Conservation (phyloP, 2,797 vertebrate species). For the Balearica regulorum region DNA sequence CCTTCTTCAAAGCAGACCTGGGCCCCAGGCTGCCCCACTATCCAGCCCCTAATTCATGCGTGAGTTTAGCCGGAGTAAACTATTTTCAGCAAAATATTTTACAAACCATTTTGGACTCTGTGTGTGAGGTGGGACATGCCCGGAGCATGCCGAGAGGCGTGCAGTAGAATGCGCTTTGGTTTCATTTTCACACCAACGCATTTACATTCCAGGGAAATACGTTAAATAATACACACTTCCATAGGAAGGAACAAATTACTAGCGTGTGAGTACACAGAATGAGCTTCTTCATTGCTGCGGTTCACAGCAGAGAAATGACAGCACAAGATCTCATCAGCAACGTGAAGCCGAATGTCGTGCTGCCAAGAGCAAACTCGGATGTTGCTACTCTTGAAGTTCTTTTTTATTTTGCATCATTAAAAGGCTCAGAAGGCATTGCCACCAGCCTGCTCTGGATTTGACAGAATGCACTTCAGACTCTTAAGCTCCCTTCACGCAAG, state of each 20-base stretch:
- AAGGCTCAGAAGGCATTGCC: background rate
- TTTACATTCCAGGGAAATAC: background rate
- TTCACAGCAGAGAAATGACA: background rate
- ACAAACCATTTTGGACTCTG: background rate
- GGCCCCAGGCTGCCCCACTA: background rate
- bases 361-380: background rate
- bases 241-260: background rate
- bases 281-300: background rate
- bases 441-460: background rate
- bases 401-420: background rate
- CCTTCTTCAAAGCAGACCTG: background rate
- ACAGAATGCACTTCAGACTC: background rate
- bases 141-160: accelerated
- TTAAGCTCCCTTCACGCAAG: background rate
- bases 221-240: background rate
- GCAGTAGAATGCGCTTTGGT: background rate
- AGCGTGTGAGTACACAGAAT: background rate
- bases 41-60: background rate
- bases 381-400: accelerated
- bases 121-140: background rate
- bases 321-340: background rate
- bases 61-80: background rate
- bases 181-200: background rate
- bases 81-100: background rate
- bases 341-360: accelerated